phyloP scores from a whole-genome alignment of 2,888 invertebrate species.

The Phrixothrix hirtus region DNA sequence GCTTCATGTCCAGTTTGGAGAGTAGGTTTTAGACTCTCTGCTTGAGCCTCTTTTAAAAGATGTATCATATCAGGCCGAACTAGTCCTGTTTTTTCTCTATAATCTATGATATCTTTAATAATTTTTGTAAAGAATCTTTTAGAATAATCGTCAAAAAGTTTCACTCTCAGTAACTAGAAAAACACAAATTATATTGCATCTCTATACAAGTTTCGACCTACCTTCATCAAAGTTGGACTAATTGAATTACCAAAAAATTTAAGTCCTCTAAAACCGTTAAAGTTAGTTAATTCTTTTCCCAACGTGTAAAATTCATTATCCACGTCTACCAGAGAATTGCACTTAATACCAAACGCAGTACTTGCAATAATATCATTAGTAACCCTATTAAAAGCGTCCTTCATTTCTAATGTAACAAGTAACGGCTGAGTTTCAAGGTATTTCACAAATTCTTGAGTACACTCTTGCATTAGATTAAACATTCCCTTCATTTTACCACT shows the following conservation, averaged over 20 bases:
- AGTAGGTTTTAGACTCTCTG: too few species aligned
- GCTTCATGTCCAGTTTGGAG: too few species aligned
- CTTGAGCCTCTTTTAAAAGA: too few species aligned
- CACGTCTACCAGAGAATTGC: not conserved
- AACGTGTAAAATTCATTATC: not conserved
- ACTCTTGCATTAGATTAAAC: not conserved
- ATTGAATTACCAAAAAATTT: not conserved
- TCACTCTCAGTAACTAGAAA: too few species aligned
- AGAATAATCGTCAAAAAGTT: too few species aligned
- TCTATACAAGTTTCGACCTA: not conserved
- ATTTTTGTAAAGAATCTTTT: too few species aligned
- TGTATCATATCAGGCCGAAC: too few species aligned
- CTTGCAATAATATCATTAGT: constrained; percentile 1
- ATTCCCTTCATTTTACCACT: not conserved
- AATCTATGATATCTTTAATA: too few species aligned
- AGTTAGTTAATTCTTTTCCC: not conserved
- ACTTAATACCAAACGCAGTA: not conserved
- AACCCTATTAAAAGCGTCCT: not conserved
- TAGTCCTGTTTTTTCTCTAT: too few species aligned
- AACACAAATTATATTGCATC: too few species aligned
- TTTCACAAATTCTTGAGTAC: not conserved
- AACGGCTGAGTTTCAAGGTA: not conserved
- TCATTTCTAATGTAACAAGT: not conserved
- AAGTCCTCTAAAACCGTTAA: not conserved
- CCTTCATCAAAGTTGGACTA: not conserved